Evolutionary conservation across 2,113 vertebrate genomes (phyloP).

Genomic region (Rutilus rutilus): DNA sequence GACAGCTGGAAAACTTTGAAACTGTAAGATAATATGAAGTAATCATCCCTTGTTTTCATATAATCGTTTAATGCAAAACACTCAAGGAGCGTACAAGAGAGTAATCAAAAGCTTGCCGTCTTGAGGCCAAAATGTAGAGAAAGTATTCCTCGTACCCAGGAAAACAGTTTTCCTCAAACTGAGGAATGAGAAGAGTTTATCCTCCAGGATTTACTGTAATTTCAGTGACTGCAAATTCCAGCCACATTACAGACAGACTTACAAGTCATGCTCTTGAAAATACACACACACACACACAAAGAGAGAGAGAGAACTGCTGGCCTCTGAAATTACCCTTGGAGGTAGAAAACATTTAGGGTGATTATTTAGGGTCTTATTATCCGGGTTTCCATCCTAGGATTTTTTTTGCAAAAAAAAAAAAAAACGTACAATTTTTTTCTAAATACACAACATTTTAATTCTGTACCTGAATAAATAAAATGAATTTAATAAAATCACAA

Average conservation of each 20-base stretch:
- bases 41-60: not conserved
- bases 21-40: not conserved
- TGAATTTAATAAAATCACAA: too few relatives aligned
- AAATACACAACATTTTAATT: too few relatives aligned
- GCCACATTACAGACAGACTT: conserved; percentile 8
- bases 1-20: not conserved
- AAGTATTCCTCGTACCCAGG: not conserved
- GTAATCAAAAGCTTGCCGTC: not conserved
- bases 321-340: conserved; percentile 10
- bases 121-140: conserved; percentile 2
- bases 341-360: not conserved
- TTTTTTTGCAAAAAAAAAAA: too few relatives aligned
- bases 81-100: not conserved
- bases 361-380: not conserved
- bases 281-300: not conserved
- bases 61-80: not conserved
- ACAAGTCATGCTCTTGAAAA: not conserved
- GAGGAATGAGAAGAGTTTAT: conserved; percentile 13
- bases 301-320: not conserved
- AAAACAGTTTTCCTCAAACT: conserved; percentile 19
- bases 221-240: not conserved
- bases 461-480: too few relatives aligned
- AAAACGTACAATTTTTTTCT: too few relatives aligned
- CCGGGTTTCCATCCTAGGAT: too few relatives aligned
- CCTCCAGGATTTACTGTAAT: conserved; percentile 19